These are phyloP conservation scores for Lagorchestes hirsutus DNA, from an alignment of 2,797 vertebrate genomes.

Conservation along the genomic window DNA sequence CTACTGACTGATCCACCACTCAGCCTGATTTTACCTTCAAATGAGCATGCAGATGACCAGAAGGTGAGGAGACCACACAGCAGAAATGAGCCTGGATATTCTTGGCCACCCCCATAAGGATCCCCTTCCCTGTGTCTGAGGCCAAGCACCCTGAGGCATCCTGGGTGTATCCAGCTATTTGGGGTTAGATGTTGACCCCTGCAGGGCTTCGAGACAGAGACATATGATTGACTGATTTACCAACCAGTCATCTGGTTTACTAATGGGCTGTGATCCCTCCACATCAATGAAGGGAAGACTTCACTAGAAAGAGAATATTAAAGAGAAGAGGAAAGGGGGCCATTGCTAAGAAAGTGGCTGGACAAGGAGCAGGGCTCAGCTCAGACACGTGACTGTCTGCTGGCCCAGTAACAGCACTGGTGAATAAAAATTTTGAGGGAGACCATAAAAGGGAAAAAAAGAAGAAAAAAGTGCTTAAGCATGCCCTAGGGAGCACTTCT, in stretches of 20 bases:
- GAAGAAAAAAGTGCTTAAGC: constrained; percentile 5
- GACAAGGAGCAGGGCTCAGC: not conserved
- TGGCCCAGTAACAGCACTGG: constrained; percentile 71
- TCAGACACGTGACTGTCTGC: not conserved
- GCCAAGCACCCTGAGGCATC: not conserved
- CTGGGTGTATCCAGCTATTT: not conserved
- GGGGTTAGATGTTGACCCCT: not conserved
- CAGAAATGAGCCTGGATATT: not conserved
- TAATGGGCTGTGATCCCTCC: not conserved
- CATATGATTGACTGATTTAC: not conserved
- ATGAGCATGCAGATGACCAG: not conserved
- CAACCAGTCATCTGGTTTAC: not conserved
- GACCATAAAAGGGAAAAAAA: constrained; percentile 39
- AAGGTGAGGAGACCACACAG: not conserved
- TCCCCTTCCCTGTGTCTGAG: not conserved
- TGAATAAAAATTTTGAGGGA: constrained; percentile 70
- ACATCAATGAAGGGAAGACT: not conserved
- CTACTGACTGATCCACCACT: not conserved
- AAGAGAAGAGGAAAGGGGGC: not conserved
- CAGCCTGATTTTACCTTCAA: not conserved
- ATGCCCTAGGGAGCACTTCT: constrained; percentile 86
- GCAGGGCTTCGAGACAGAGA: not conserved
- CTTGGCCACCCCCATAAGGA: not conserved
- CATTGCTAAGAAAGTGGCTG: not conserved
- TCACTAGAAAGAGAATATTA: not conserved